Conservation (phyloP, 2,888 invertebrate genomes). For the Antitype chi region DNA sequence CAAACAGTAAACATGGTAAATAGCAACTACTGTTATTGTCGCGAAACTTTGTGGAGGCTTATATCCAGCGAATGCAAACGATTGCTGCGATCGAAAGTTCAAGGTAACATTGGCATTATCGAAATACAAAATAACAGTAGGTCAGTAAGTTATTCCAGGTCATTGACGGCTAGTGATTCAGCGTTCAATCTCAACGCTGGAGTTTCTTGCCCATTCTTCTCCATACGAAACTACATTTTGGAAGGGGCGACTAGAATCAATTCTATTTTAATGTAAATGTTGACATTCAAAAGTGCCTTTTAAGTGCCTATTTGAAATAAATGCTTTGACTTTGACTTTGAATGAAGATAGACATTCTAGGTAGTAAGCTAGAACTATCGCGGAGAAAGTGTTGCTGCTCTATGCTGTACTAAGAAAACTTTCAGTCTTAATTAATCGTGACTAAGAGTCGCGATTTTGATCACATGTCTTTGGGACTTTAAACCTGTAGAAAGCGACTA, state of each 20-base stretch:
- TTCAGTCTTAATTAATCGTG: slow-evolving; percentile 10
- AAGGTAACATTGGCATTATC: background rate
- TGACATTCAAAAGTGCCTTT: too few relatives aligned
- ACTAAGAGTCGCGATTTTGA: slow-evolving; percentile 21
- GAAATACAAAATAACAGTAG: slow-evolving; percentile 2
- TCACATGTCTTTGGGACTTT: too few relatives aligned
- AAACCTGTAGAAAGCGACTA: background rate
- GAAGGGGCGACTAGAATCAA: too few relatives aligned
- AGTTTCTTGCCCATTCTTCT: too few relatives aligned
- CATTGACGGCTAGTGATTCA: slow-evolving; percentile 25
- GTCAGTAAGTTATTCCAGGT: slow-evolving; percentile 26
- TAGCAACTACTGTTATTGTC: background rate
- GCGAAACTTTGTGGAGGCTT: background rate
- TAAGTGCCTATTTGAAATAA: too few relatives aligned
- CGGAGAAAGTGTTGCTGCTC: slow-evolving; percentile 60
- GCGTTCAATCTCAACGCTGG: too few relatives aligned
- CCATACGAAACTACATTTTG: too few relatives aligned
- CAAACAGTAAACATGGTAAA: too few relatives aligned
- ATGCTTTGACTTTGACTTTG: too few relatives aligned
- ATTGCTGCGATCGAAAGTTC: background rate
- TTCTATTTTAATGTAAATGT: too few relatives aligned
- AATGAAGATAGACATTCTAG: slow-evolving; percentile 1
- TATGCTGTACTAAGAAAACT: slow-evolving; percentile 40
- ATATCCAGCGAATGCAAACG: background rate
- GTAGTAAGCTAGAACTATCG: slow-evolving; percentile 63